Base-by-base conservation (phyloP, 2,888 invertebrate species). In the Meliscaeva auricollis region DNA sequence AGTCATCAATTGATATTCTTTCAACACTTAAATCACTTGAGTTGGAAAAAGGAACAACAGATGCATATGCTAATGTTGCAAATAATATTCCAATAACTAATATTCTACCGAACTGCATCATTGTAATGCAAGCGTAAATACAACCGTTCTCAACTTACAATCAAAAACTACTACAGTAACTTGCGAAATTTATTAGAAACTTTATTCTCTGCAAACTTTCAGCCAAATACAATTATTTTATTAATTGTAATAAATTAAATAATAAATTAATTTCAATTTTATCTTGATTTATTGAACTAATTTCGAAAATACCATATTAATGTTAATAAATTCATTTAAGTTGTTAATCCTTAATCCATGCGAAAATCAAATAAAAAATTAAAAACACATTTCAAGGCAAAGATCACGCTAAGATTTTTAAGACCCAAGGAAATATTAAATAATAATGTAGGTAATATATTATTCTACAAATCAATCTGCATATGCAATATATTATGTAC, bases 1-100 rank as follows among this genome's bases (percentile, higher is more conserved):
- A 66, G 62, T 84, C n/a, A 85, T 46, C 44, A 44, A 30, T 13
- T 30, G 9, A 62, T n/a, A 22, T 41, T 2, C 4, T 41, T n/a
- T 60, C n/a, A 22, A n/a, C 8, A 30, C 13, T 15, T 26, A 35
- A 62, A 26, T 38, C 1, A 58, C 13, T 38, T 3, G 7, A 56
- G 1, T 60, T 7, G 8, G n/a, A 13, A n/a, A 3, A 7, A 0
- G 38, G 44, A 26, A 62, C 30, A n/a, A 62, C 44, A 44, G 20
- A 26, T 17, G 44, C 9, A 11, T 15, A 30, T 4, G 44, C 17
- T 8, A 44, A 26, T 30, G 44, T 44, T 15, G 17, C 15, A 30
- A 44, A 5, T 30, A 62, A 46, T 17, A 15, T 30, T 8, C 15
- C 38, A 38, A 58, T 7, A 30, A 62, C 1, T 15, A 62, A 15